These are phyloP conservation scores for Polydrusus pterygomalis DNA, from an alignment of 2,888 invertebrate genomes.

Conservation along the genomic window DNA sequence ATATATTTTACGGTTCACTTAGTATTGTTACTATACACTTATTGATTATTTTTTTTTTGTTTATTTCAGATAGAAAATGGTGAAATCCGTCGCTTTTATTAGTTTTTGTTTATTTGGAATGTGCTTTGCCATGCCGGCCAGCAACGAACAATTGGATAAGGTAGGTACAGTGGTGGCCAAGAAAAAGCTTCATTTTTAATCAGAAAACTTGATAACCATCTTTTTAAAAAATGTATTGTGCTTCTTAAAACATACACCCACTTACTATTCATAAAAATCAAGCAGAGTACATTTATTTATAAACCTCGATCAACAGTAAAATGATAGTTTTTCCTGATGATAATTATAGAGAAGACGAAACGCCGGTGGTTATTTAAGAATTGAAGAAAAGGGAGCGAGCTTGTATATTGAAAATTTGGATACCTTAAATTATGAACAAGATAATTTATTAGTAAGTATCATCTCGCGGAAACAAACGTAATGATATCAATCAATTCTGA, in stretches of 20 bases:
- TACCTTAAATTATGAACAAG: conserved; percentile 35
- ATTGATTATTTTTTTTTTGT: conserved; percentile 10
- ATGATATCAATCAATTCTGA: too few relatives aligned
- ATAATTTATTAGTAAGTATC: conserved; percentile 35
- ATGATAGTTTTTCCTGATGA: conserved; percentile 1
- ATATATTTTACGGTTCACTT: conserved; percentile 36
- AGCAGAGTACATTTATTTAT: too few relatives aligned
- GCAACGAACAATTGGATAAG: conserved; percentile 65
- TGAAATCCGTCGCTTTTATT: conserved; percentile 36
- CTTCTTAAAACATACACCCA: too few relatives aligned
- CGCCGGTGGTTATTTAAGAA: conserved; percentile 24
- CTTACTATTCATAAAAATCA: too few relatives aligned
- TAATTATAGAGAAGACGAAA: conserved; percentile 39
- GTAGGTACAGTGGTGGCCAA: conserved; percentile 56
- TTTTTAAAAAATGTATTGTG: too few relatives aligned
- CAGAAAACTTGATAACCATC: too few relatives aligned
- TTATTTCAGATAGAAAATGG: conserved; percentile 44
- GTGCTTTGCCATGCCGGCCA: conserved; percentile 60
- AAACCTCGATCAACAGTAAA: too few relatives aligned
- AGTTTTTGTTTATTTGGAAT: conserved; percentile 46
- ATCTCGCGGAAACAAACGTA: not conserved
- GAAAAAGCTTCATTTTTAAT: not conserved
- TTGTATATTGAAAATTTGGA: conserved; percentile 37
- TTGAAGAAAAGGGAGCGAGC: conserved; percentile 14
- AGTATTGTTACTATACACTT: not conserved